phyloP scores from a whole-genome alignment of 2,113 vertebrate species.

The Pangasianodon hypophthalmus region DNA sequence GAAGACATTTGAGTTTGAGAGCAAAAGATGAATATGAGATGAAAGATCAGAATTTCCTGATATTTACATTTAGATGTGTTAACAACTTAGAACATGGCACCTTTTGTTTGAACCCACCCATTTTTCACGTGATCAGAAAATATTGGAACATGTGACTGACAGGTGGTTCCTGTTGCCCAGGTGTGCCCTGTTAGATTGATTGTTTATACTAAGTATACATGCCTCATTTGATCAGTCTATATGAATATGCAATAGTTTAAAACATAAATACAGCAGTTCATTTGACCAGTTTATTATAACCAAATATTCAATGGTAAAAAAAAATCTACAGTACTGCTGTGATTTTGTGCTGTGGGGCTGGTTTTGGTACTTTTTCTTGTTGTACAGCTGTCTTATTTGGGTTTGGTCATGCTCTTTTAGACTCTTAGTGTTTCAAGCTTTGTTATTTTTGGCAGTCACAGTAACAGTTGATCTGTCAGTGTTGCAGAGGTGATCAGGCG shows the following conservation, averaged over 20 bases:
- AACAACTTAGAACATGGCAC: background rate
- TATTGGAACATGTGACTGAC: too few species aligned
- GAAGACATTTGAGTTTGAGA: background rate
- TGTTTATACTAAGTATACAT: background rate
- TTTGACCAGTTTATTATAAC: background rate
- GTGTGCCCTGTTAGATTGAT: background rate
- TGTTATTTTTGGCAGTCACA: slow-evolving; percentile 43
- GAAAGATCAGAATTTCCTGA: background rate
- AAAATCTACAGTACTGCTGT: background rate
- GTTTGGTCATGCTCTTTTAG: slow-evolving; percentile 2
- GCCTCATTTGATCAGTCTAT: background rate
- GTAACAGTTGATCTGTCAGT: slow-evolving; percentile 24
- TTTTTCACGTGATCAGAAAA: too few species aligned
- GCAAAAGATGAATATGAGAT: too few species aligned
- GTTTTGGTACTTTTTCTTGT: background rate
- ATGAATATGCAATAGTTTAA: background rate
- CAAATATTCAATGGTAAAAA: background rate
- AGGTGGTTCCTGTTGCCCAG: background rate
- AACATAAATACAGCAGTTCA: background rate
- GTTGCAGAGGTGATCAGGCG: slow-evolving; percentile 26
- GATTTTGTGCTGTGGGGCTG: background rate
- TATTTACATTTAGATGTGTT: too few species aligned
- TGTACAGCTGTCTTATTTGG: background rate
- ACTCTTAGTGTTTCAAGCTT: background rate
- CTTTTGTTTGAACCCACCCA: background rate